A percentile compares a stretch with the other conserved stretches of the same genome.
Conservation (phyloP, 2,888 invertebrate genomes). For the Dysmachus trigonus region DNA sequence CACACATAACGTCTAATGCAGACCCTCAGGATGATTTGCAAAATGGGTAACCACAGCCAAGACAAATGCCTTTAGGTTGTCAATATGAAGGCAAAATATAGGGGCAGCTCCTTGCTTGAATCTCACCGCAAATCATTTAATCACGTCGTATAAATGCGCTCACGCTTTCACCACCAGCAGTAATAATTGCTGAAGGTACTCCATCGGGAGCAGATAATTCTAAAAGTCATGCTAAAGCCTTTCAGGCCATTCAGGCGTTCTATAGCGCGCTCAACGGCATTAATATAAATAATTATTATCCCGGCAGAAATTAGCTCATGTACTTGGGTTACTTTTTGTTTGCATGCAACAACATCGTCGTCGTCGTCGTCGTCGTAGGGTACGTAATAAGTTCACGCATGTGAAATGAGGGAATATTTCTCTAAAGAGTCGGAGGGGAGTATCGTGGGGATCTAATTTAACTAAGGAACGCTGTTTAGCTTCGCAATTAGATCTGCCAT, state of each 20-base stretch:
- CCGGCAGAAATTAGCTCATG: background rate
- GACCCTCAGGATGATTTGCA: background rate
- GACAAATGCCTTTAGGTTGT: background rate
- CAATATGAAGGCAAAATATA: background rate
- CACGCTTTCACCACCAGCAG: background rate
- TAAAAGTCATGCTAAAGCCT: background rate
- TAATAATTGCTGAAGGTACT: background rate
- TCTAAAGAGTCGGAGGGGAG: background rate
- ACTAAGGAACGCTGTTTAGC: background rate
- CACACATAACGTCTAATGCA: background rate
- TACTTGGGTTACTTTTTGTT: background rate
- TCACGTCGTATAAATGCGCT: background rate
- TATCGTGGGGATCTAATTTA: background rate
- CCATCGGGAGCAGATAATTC: background rate
- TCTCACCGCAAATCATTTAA: background rate
- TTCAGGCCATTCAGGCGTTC: background rate
- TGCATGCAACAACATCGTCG: conserved; percentile 11
- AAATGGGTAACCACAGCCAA: background rate
- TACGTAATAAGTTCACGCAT: conserved; percentile 11
- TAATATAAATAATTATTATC: background rate
- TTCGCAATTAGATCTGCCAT: background rate
- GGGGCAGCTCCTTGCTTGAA: background rate
- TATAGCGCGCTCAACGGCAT: background rate
- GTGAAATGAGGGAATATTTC: background rate
- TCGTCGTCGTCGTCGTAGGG: background rate